Evolutionary conservation across 2,113 vertebrate genomes (phyloP).

Genomic region (Malurus alboscapulatus): DNA sequence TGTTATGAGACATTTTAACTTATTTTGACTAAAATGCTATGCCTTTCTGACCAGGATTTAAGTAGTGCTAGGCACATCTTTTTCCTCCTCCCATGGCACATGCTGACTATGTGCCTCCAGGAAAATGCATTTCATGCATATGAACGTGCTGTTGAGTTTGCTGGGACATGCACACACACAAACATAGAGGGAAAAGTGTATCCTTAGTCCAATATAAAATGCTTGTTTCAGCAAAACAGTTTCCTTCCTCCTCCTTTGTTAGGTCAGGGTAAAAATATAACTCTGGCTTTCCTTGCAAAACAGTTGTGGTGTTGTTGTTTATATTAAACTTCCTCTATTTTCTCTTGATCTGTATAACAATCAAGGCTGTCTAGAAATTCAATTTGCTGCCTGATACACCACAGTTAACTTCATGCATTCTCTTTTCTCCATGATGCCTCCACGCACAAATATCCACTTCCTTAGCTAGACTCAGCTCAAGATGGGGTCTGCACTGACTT

Average conservation of each 20-base stretch:
- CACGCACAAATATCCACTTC: not conserved
- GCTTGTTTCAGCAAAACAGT: slow-evolving; percentile 46
- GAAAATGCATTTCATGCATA: slow-evolving; percentile 39
- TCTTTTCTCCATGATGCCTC: not conserved
- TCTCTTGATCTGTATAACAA: not conserved
- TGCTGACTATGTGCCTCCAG: not conserved
- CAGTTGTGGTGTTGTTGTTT: slow-evolving; percentile 1
- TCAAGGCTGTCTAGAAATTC: slow-evolving; percentile 15
- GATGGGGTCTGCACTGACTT: not conserved
- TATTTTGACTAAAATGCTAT: slow-evolving; percentile 23
- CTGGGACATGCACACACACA: not conserved
- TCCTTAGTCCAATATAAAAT: not conserved
- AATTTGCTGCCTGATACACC: not conserved
- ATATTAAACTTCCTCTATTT: slow-evolving; percentile 47
- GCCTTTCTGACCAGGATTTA: not conserved
- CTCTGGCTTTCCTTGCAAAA: slow-evolving; percentile 32
- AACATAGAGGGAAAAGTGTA: not conserved
- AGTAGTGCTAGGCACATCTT: not conserved
- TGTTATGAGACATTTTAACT: not conserved
- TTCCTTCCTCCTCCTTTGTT: slow-evolving; percentile 61
- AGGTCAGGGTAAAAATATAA: slow-evolving; percentile 51
- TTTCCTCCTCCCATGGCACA: not conserved
- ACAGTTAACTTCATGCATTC: not conserved
- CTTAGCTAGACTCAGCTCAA: not conserved
- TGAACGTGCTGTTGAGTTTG: slow-evolving; percentile 2